Conservation (phyloP, 1,140 invertebrate species). For the Ceratina calcarata region DNA sequence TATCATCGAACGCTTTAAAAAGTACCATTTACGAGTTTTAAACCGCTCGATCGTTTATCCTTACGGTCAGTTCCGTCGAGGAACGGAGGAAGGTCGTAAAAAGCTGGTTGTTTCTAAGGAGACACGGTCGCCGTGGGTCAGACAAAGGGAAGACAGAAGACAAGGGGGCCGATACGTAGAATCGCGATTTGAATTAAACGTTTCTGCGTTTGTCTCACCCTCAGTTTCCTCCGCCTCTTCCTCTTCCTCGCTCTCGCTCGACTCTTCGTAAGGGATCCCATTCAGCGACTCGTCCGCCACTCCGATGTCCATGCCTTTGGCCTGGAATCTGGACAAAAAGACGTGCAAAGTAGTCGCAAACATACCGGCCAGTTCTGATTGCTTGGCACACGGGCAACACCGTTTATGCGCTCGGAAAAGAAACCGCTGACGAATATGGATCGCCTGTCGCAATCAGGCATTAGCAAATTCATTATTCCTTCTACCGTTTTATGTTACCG, state of each 20-base stretch:
- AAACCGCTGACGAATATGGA: slow-evolving; percentile 38
- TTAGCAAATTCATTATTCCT: not conserved
- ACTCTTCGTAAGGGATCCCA: slow-evolving; percentile 84
- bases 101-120: not conserved
- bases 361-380: slow-evolving; percentile 10
- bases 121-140: not conserved
- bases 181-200: slow-evolving; percentile 25
- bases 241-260: slow-evolving; percentile 83
- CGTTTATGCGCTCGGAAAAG: not conserved
- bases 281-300: slow-evolving; percentile 88
- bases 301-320: slow-evolving; percentile 90
- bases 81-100: not conserved
- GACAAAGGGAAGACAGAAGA: slow-evolving; percentile 10
- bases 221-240: slow-evolving; percentile 82
- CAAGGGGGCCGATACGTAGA: not conserved
- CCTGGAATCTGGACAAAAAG: slow-evolving; percentile 84
- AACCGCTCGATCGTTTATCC: not conserved
- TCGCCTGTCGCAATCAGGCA: slow-evolving; percentile 1
- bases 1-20: not conserved
- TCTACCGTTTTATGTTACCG: not conserved
- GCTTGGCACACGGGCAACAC: not conserved
- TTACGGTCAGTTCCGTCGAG: not conserved
- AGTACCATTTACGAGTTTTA: not conserved
- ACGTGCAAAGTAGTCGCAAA: slow-evolving; percentile 38
- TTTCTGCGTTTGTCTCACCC: slow-evolving; percentile 56